Conservation (phyloP, 2,888 invertebrate species). For the Pedicia rivosa region DNA sequence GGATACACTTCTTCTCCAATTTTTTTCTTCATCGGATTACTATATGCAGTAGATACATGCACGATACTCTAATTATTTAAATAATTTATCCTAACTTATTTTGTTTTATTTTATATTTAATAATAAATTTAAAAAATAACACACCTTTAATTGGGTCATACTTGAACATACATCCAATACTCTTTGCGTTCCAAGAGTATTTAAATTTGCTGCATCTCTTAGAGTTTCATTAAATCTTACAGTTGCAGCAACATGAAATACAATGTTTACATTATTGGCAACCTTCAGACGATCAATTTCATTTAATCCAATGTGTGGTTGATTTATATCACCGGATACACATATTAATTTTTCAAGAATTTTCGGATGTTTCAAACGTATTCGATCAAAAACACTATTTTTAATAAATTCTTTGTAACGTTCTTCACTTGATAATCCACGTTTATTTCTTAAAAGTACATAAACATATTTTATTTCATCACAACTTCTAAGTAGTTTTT, state of each 20-base stretch:
- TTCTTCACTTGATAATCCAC: constrained; percentile 50
- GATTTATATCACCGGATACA: constrained; percentile 60
- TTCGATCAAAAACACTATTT: constrained; percentile 57
- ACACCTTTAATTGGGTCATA: constrained; percentile 59
- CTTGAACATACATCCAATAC: constrained; percentile 66
- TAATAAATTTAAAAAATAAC: too few relatives aligned
- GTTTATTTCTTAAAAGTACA: constrained; percentile 60
- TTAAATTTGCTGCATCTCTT: constrained; percentile 71
- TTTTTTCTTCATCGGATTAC: constrained; percentile 71
- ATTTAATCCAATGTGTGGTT: constrained; percentile 52
- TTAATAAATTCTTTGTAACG: constrained; percentile 58
- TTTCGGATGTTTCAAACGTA: constrained; percentile 44
- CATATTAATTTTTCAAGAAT: constrained; percentile 49
- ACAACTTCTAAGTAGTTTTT: constrained; percentile 79
- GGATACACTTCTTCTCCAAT: constrained; percentile 78
- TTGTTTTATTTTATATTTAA: background rate
- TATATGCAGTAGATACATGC: constrained; percentile 92
- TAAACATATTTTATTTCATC: constrained; percentile 62
- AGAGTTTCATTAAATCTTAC: constrained; percentile 88
- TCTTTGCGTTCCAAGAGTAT: constrained; percentile 75
- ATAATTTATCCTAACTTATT: background rate
- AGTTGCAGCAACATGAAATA: constrained; percentile 94
- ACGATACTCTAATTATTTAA: constrained; percentile 43
- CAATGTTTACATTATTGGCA: constrained; percentile 53
- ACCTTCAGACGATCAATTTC: constrained; percentile 44